Percentiles rank a stretch among this genome's conserved stretches.
These are phyloP conservation scores for Mamestra configurata DNA, from an alignment of 1,140 invertebrate species.

Conservation along the genomic window DNA sequence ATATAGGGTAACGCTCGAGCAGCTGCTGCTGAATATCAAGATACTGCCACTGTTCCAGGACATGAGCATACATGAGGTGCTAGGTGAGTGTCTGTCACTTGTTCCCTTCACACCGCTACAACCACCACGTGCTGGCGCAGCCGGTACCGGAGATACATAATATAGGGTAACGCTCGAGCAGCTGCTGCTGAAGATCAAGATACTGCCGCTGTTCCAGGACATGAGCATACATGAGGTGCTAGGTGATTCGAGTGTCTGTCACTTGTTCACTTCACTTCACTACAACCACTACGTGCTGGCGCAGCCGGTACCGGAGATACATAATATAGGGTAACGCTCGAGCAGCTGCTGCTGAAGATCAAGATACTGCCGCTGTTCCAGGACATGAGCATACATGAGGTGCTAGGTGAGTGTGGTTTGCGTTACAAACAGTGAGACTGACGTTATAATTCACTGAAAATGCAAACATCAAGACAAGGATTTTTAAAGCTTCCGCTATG, in stretches of 20 bases:
- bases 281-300: constrained; percentile 62
- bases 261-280: constrained; percentile 91
- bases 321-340: constrained; percentile 94
- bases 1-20: constrained; percentile 94
- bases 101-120: constrained; percentile 92
- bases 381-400: constrained; percentile 90
- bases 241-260: constrained; percentile 89
- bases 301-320: constrained; percentile 95
- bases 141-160: constrained; percentile 96
- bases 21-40: constrained; percentile 96
- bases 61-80: constrained; percentile 90
- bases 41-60: constrained; percentile 92
- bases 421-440: no score
- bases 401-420: constrained; percentile 89
- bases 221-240: constrained; percentile 91
- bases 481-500: no score
- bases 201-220: constrained; percentile 91
- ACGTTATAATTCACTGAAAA: no score
- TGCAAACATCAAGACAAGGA: no score
- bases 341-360: constrained; percentile 95
- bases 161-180: constrained; percentile 95
- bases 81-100: constrained; percentile 92
- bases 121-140: constrained; percentile 88
- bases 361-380: constrained; percentile 93
- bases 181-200: constrained; percentile 95